Conservation (phyloP, 2,888 invertebrate species). For the Teinopalpus imperialis region DNA sequence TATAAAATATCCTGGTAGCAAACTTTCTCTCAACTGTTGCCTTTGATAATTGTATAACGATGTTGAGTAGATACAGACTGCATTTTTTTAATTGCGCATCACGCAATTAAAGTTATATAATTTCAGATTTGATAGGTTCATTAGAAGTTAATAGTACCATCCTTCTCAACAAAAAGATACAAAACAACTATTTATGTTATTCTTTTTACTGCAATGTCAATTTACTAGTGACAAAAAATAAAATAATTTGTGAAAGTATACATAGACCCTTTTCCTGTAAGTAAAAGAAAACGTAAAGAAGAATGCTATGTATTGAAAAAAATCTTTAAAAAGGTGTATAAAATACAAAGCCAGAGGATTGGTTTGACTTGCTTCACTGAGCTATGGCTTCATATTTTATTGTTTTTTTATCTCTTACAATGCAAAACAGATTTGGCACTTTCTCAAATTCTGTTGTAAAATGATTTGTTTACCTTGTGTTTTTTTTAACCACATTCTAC, state of each 20-base stretch:
- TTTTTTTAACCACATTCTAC: no score
- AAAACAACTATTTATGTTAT: no score
- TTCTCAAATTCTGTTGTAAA: slow-evolving; percentile 15
- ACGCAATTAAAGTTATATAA: slow-evolving; percentile 23
- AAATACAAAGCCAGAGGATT: slow-evolving; percentile 2
- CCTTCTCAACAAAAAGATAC: no score
- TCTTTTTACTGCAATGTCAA: no score
- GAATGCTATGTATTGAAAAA: no score
- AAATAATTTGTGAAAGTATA: no score
- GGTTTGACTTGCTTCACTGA: slow-evolving; percentile 12
- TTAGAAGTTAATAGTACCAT: slow-evolving; percentile 15
- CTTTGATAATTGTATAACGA: slow-evolving; percentile 25
- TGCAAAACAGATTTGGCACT: slow-evolving; percentile 15
- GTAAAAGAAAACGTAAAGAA: no score
- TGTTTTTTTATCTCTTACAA: slow-evolving; percentile 8
- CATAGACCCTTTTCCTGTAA: no score
- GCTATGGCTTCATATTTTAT: slow-evolving; percentile 10
- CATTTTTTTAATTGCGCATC: slow-evolving; percentile 25
- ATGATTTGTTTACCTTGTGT: slow-evolving; percentile 5
- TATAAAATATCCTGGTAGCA: slow-evolving; percentile 23
- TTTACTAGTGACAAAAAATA: no score
- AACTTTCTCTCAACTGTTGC: slow-evolving; percentile 20
- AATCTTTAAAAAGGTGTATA: no score
- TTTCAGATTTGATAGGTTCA: slow-evolving; percentile 18
- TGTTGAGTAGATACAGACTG: slow-evolving; percentile 21